phyloP scores from a whole-genome alignment of 2,113 vertebrate species.

The Ophiodon elongatus region DNA sequence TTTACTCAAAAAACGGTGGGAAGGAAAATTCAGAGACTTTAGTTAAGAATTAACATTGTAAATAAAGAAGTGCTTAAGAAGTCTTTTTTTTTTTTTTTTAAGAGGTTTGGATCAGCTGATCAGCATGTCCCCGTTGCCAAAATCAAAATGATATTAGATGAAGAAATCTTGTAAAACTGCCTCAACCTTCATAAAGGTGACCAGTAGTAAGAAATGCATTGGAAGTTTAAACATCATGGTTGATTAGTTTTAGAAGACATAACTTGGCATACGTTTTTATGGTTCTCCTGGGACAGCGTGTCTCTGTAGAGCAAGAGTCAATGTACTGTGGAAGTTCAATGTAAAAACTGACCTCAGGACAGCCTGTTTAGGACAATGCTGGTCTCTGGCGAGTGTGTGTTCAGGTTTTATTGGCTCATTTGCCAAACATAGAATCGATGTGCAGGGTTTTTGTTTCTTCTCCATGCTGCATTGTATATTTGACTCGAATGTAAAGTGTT shows the following conservation, averaged over 20 bases:
- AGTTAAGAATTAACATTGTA: constrained; percentile 22
- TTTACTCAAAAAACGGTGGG: constrained; percentile 34
- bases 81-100: constrained; percentile 9
- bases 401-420: constrained; percentile 67
- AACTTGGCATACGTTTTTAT: constrained; percentile 17
- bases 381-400: constrained; percentile 24
- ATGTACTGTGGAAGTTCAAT: constrained; percentile 49
- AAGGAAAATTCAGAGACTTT: constrained; percentile 20
- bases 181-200: constrained; percentile 36
- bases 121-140: constrained; percentile 59
- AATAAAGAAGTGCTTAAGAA: constrained; percentile 35
- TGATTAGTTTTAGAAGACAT: constrained; percentile 35
- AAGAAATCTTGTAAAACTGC: constrained; percentile 45
- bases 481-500: constrained; percentile 79
- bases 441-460: constrained; percentile 66
- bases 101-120: constrained; percentile 37
- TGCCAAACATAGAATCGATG: constrained; percentile 64
- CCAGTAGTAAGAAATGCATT: constrained; percentile 24
- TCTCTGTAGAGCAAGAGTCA: constrained; percentile 30
- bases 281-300: constrained; percentile 33
- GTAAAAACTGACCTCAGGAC: constrained; percentile 75
- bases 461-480: constrained; percentile 73
- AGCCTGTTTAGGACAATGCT: constrained; percentile 40
- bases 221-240: constrained; percentile 30
- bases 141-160: constrained; percentile 34